These are phyloP conservation scores for Euwallacea fornicatus DNA, from an alignment of 1,140 invertebrate genomes.

Conservation along the genomic window DNA sequence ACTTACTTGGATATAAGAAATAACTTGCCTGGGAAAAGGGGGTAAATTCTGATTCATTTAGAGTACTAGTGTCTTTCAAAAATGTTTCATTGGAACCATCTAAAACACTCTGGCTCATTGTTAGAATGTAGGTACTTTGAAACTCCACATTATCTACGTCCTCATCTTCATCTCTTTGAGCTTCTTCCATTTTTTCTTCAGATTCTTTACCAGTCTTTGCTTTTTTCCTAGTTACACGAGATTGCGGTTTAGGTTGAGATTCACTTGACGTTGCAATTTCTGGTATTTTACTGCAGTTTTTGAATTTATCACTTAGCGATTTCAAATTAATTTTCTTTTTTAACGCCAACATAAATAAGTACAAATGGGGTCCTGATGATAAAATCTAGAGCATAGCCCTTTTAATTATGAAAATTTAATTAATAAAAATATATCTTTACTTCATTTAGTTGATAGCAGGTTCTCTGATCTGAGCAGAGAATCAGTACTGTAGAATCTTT, in stretches of 20 bases:
- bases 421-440: slow-evolving; percentile 38
- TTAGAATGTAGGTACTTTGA: slow-evolving; percentile 68
- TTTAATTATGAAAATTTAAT: background rate
- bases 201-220: slow-evolving; percentile 38
- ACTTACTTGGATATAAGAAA: too few relatives aligned
- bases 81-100: slow-evolving; percentile 32
- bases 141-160: slow-evolving; percentile 56
- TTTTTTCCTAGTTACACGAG: slow-evolving; percentile 30
- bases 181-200: slow-evolving; percentile 53
- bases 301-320: slow-evolving; percentile 58
- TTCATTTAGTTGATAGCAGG: slow-evolving; percentile 78
- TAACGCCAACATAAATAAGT: slow-evolving; percentile 61
- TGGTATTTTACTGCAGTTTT: slow-evolving; percentile 34
- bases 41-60: background rate
- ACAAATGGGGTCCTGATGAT: slow-evolving; percentile 67
- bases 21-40: too few relatives aligned
- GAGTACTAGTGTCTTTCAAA: background rate
- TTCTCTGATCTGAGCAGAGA: slow-evolving; percentile 79
- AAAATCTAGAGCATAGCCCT: slow-evolving; percentile 57
- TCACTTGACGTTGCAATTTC: background rate
- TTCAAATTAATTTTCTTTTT: slow-evolving; percentile 60
- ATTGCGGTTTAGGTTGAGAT: slow-evolving; percentile 14
- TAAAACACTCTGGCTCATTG: slow-evolving; percentile 62
- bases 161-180: slow-evolving; percentile 44
- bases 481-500: slow-evolving; percentile 71